Evolutionary conservation across 1,140 invertebrate species (phyloP).

Genomic region (Drosophila pallidifrons): DNA sequence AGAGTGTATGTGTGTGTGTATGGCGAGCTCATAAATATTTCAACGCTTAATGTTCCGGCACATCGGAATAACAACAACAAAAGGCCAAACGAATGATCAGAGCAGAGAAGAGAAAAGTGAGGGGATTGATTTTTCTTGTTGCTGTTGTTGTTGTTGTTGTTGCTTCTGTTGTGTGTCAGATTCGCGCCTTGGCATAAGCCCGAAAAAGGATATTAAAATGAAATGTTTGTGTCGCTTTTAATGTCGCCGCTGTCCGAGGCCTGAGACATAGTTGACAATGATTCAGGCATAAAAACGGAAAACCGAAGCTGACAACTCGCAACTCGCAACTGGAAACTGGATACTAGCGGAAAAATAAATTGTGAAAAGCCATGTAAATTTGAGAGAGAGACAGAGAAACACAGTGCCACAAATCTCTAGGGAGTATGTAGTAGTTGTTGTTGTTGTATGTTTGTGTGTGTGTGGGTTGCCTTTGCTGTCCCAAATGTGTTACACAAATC

Average conservation of each 20-base stretch:
- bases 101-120: neutral
- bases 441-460: constrained; percentile 17
- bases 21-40: constrained; percentile 71
- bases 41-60: constrained; percentile 55
- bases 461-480: constrained; percentile 20
- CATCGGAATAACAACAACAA: constrained; percentile 30
- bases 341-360: constrained; percentile 18
- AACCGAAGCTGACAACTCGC: constrained; percentile 36
- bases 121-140: neutral
- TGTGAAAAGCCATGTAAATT: constrained; percentile 30
- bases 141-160: neutral
- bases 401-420: constrained; percentile 51
- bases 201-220: constrained; percentile 71
- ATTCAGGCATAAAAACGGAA: constrained; percentile 36
- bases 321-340: neutral
- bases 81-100: constrained; percentile 23
- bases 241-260: constrained; percentile 41
- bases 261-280: constrained; percentile 63
- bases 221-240: constrained; percentile 74
- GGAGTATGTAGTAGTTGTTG: constrained; percentile 61
- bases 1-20: constrained; percentile 11
- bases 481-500: constrained; percentile 74
- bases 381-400: constrained; percentile 10
- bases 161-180: constrained; percentile 30
- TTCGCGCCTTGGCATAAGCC: constrained; percentile 20